These are phyloP conservation scores for Arenaria interpres DNA, from an alignment of 2,113 vertebrate species.

Conservation along the genomic window DNA sequence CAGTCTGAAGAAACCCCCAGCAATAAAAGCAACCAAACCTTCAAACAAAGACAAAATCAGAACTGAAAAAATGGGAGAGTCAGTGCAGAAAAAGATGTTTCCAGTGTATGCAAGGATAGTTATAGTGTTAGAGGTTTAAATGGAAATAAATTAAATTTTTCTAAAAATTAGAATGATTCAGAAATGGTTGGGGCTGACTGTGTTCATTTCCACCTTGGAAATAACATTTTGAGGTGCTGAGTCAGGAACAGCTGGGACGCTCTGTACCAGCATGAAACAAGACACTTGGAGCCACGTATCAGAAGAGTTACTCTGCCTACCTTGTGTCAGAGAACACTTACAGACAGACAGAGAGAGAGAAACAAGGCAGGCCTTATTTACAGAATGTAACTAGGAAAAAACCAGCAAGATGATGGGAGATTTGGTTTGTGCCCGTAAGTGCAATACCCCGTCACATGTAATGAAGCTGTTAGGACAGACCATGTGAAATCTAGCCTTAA, in stretches of 20 bases:
- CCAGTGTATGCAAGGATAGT: neutral
- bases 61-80: neutral
- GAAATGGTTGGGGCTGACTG: neutral
- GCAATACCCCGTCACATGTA: neutral
- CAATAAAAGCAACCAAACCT: neutral
- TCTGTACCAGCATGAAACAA: neutral
- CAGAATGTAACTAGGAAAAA: neutral
- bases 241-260: neutral
- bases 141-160: neutral
- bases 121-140: neutral
- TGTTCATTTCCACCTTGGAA: neutral
- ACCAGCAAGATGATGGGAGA: neutral
- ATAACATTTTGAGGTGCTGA: neutral
- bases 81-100: neutral
- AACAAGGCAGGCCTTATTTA: neutral
- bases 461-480: neutral
- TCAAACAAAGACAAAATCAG: neutral
- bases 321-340: neutral
- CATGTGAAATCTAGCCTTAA: neutral
- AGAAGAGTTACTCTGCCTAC: neutral
- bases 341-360: neutral
- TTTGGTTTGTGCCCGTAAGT: neutral
- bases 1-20: neutral
- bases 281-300: neutral
- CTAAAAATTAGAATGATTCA: neutral